A percentile compares a stretch with the other conserved stretches of the same genome.
phyloP scores from a whole-genome alignment of 2,888 invertebrate species.

The Callyntrura guangdongensis region DNA sequence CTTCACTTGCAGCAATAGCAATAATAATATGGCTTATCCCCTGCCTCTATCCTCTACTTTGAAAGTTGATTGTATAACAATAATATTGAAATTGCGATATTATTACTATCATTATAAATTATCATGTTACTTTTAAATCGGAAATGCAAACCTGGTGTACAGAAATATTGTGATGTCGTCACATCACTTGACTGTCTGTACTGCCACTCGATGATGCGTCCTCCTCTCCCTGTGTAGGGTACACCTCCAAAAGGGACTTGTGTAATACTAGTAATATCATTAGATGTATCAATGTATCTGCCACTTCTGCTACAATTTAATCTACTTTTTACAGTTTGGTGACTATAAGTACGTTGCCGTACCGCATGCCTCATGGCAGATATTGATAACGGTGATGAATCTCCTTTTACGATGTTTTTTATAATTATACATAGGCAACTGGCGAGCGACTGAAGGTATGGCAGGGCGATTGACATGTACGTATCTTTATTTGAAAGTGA shows the following conservation, averaged over 20 bases:
- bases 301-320: constrained; percentile 25
- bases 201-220: background rate
- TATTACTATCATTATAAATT: constrained; percentile 38
- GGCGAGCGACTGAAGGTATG: background rate
- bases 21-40: constrained; percentile 17
- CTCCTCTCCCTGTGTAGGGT: background rate
- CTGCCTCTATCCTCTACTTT: constrained; percentile 41
- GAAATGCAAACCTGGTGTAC: constrained; percentile 52
- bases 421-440: constrained; percentile 42
- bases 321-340: constrained; percentile 27
- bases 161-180: constrained; percentile 13
- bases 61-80: constrained; percentile 43
- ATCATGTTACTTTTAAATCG: constrained; percentile 53
- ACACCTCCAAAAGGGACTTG: constrained; percentile 24
- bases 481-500: constrained; percentile 51
- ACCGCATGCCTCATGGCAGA: constrained; percentile 7
- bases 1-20: constrained; percentile 1
- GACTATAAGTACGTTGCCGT: background rate
- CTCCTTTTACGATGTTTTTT: constrained; percentile 12
- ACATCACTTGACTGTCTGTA: background rate
- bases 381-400: constrained; percentile 16
- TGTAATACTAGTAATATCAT: constrained; percentile 40
- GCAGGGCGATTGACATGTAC: constrained; percentile 48
- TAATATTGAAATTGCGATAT: constrained; percentile 33
- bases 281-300: background rate